A percentile compares a stretch with the other conserved stretches of the same genome.
Evolutionary conservation across 2,888 invertebrate genomes (phyloP).

Genomic region (Pyrgus malvae): DNA sequence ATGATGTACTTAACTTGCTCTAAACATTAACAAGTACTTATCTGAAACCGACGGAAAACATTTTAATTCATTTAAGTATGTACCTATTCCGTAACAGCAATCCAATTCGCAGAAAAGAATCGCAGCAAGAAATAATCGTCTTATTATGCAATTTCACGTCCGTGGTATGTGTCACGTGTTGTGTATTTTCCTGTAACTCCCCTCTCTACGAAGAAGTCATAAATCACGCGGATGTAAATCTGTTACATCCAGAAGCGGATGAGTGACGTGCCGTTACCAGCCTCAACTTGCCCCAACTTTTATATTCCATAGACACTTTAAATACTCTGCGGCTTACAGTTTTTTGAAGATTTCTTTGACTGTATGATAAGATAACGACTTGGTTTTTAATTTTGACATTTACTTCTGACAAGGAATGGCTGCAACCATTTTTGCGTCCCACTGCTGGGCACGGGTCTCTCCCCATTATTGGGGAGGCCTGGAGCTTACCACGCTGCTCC

Average conservation of each 20-base stretch:
- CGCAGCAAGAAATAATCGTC: constrained; percentile 11
- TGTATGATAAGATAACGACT: too few relatives aligned
- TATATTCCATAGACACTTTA: constrained; percentile 46
- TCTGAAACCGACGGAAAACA: too few relatives aligned
- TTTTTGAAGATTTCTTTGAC: too few relatives aligned
- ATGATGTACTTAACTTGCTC: too few relatives aligned
- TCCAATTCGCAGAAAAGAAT: constrained; percentile 4
- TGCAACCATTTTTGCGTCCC: too few relatives aligned
- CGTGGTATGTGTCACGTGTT: constrained; percentile 35
- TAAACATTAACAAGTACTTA: too few relatives aligned
- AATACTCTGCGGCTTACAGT: constrained; percentile 39
- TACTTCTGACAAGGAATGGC: too few relatives aligned
- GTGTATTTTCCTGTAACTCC: constrained; percentile 65
- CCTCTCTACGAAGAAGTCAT: constrained; percentile 79
- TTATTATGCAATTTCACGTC: constrained; percentile 19
- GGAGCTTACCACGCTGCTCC: too few relatives aligned
- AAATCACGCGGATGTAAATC: constrained; percentile 80
- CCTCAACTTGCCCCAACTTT: constrained; percentile 61
- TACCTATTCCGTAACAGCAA: not conserved
- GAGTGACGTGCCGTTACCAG: constrained; percentile 80
- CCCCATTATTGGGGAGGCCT: too few relatives aligned
- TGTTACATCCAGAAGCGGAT: constrained; percentile 75
- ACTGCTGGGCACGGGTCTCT: too few relatives aligned
- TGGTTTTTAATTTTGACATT: too few relatives aligned
- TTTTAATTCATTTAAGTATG: too few relatives aligned